Percentiles rank a stretch among this genome's conserved stretches.
Evolutionary conservation across 1,140 invertebrate genomes (phyloP).

Genomic region (Centruroides sculpturatus): DNA sequence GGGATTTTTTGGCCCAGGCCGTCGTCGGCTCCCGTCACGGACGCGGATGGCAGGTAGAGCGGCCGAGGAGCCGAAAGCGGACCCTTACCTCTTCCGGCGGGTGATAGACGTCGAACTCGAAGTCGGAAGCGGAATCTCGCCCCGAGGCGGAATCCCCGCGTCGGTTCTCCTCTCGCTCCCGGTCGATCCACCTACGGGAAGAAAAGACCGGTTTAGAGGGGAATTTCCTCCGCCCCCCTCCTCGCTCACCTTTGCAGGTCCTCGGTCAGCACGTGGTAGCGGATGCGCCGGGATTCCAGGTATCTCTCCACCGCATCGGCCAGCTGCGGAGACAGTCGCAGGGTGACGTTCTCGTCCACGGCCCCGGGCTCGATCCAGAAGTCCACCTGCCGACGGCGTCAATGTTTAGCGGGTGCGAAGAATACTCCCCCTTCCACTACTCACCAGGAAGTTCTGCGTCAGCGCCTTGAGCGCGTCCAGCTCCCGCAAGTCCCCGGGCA

Average conservation of each 20-base stretch:
- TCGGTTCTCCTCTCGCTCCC: constrained; percentile 13
- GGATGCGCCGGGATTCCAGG: constrained; percentile 1
- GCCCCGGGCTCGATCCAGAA: constrained; percentile 9
- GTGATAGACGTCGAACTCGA: constrained; percentile 16
- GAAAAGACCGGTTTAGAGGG: neutral
- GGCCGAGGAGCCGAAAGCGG: no score
- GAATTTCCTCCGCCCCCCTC: neutral
- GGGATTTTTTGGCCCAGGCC: no score
- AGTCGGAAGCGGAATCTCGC: constrained; percentile 2
- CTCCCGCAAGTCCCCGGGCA: neutral
- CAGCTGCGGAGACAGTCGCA: neutral
- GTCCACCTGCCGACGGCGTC: neutral
- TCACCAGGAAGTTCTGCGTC: constrained; percentile 7
- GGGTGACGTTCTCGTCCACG: constrained; percentile 8
- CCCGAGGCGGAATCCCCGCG: constrained; percentile 5
- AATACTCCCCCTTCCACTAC: neutral
- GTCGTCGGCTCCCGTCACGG: no score
- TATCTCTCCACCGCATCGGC: neutral
- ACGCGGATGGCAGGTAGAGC: no score
- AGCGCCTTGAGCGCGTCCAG: neutral
- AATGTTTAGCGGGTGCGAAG: neutral
- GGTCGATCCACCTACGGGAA: constrained; percentile 10
- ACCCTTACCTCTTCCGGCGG: constrained; percentile 8
- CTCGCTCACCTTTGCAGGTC: constrained; percentile 6
- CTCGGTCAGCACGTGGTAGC: constrained; percentile 7